Evolutionary conservation across 2,797 vertebrate species (phyloP).

Genomic region (Chrosomus eos): DNA sequence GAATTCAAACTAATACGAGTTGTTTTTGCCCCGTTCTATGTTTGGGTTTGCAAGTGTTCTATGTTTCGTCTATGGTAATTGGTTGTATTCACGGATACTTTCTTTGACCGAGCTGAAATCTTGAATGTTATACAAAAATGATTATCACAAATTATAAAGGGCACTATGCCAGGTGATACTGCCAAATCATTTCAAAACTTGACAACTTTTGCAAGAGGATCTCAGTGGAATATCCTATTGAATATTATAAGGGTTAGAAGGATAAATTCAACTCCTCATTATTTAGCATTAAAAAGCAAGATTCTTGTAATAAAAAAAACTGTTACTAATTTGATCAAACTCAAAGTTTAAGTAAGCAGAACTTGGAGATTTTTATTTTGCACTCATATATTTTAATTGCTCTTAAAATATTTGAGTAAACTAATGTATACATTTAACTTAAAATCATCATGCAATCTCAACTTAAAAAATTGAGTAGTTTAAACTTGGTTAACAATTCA

Average conservation of each 20-base stretch:
- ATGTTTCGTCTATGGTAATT: constrained; percentile 77
- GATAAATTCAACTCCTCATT: not conserved
- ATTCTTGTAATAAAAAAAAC: not conserved
- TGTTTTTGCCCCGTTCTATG: constrained; percentile 62
- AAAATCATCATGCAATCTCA: too few species aligned
- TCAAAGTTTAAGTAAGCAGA: not conserved
- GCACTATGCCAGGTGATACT: not conserved
- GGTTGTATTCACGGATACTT: constrained; percentile 68
- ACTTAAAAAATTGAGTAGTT: not conserved
- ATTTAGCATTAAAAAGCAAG: not conserved
- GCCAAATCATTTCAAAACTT: not conserved
- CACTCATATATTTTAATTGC: too few species aligned
- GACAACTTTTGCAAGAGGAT: not conserved
- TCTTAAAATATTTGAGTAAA: too few species aligned
- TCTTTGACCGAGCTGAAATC: constrained; percentile 2
- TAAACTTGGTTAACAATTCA: too few species aligned
- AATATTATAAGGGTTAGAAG: not conserved
- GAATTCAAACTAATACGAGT: constrained; percentile 51
- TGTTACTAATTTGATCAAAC: not conserved
- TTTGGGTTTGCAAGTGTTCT: constrained; percentile 65
- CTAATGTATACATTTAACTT: too few species aligned
- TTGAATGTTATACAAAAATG: constrained; percentile 5
- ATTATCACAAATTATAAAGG: constrained; percentile 20
- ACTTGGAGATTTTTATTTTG: too few species aligned
- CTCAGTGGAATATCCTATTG: not conserved